phyloP scores from a whole-genome alignment of 2,797 vertebrate genomes.

The Hydrocynus forskahlii region DNA sequence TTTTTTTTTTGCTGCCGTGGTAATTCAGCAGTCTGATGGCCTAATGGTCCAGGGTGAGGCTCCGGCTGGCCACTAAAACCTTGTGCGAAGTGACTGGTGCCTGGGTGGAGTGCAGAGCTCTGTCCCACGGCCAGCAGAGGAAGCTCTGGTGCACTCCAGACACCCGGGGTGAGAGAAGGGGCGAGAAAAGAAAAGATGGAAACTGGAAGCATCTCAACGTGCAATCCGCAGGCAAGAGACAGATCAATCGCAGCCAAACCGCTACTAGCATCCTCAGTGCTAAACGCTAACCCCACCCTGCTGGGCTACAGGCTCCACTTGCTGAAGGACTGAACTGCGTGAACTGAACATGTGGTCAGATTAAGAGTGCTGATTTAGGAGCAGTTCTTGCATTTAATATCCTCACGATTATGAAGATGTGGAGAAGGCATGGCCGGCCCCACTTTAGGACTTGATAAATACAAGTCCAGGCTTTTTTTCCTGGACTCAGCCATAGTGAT shows the following conservation, averaged over 20 bases:
- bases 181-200: constrained; percentile 61
- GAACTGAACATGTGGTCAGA: constrained; percentile 9
- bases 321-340: constrained; percentile 69
- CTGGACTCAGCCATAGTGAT: constrained; percentile 57
- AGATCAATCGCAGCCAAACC: constrained; percentile 75
- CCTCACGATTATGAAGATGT: constrained; percentile 2
- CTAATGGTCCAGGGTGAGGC: constrained; percentile 38
- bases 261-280: constrained; percentile 70
- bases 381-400: constrained; percentile 51
- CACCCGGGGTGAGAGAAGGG: constrained; percentile 26
- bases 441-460: constrained; percentile 38
- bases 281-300: constrained; percentile 62
- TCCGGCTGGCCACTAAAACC: constrained; percentile 7
- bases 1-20: constrained; percentile 10
- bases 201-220: constrained; percentile 70
- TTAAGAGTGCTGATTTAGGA: constrained; percentile 57
- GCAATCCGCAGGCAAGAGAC: constrained; percentile 68
- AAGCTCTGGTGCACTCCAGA: constrained; percentile 49
- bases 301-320: constrained; percentile 69
- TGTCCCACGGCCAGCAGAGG: constrained; percentile 62
- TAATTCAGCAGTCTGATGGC: constrained; percentile 25
- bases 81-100: constrained; percentile 41
- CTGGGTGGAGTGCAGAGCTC: constrained; percentile 65
- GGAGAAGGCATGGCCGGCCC: constrained; percentile 11
- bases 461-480: constrained; percentile 54